phyloP scores from a whole-genome alignment of 2,113 vertebrate genomes.

The Balaenoptera acutorostrata region DNA sequence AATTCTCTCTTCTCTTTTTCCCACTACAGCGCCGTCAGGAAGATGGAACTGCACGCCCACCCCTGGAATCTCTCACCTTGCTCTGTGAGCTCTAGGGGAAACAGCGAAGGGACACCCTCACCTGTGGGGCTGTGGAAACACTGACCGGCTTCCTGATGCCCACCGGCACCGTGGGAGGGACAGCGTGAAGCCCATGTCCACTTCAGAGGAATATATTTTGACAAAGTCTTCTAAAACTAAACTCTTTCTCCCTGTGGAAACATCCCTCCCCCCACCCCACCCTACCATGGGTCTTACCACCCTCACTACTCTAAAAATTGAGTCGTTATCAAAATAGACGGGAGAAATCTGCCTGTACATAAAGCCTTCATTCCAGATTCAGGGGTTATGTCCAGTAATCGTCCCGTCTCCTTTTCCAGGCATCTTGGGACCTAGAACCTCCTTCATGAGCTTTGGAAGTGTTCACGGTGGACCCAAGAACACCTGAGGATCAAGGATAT shows the following conservation, averaged over 20 bases:
- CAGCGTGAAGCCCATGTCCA: not conserved
- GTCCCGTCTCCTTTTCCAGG: not conserved
- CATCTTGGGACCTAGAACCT: not conserved
- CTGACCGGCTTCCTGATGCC: rapidly evolving
- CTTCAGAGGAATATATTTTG: not conserved
- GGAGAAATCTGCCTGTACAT: not conserved
- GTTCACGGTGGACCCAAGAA: not conserved
- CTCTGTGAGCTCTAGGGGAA: not conserved
- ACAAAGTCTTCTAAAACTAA: not conserved
- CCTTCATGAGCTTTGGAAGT: not conserved
- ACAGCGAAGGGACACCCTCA: not conserved
- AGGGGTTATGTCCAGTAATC: not conserved
- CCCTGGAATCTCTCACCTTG: not conserved
- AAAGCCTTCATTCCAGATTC: not conserved
- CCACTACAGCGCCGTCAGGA: not conserved
- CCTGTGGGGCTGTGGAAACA: not conserved
- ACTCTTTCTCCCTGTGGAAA: not conserved
- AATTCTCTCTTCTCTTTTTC: not conserved
- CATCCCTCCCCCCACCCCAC: not conserved
- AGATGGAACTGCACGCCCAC: not conserved
- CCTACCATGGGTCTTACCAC: not conserved
- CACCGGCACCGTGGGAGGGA: not conserved
- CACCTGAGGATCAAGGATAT: not conserved
- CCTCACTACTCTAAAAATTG: not conserved
- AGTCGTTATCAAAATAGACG: not conserved